These are phyloP conservation scores for Danaus plexippus DNA, from an alignment of 1,140 invertebrate species.

Conservation along the genomic window DNA sequence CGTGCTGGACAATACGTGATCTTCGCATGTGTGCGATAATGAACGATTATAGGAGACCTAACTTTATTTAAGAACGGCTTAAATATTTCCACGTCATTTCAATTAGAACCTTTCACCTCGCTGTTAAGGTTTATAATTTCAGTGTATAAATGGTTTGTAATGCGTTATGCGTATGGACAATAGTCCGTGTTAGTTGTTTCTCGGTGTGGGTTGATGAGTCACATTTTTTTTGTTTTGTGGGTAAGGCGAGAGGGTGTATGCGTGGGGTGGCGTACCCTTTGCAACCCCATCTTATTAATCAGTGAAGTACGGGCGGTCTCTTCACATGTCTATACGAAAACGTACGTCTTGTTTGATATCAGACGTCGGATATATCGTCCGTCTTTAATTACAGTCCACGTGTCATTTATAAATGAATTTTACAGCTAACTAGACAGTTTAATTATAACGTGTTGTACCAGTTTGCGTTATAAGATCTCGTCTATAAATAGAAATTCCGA, in stretches of 20 bases:
- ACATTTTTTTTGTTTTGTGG: constrained; percentile 71
- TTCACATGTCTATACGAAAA: constrained; percentile 58
- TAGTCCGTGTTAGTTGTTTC: constrained; percentile 43
- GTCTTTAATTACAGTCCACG: neutral
- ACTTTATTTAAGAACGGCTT: constrained; percentile 39
- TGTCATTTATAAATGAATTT: constrained; percentile 4
- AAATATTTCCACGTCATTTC: constrained; percentile 27
- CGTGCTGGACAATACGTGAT: constrained; percentile 57
- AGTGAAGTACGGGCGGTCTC: constrained; percentile 66
- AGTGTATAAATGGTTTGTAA: constrained; percentile 36
- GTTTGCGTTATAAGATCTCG: neutral
- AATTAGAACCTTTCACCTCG: constrained; percentile 47
- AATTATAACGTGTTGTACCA: neutral
- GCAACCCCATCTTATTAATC: constrained; percentile 71
- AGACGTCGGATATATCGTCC: constrained; percentile 15
- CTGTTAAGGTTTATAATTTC: constrained; percentile 54
- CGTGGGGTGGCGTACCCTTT: constrained; percentile 63
- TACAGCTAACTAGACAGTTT: neutral
- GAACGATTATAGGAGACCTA: constrained; percentile 66
- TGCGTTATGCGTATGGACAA: constrained; percentile 28
- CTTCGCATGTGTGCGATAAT: constrained; percentile 62
- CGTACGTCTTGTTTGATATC: constrained; percentile 52
- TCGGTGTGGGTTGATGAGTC: constrained; percentile 70
- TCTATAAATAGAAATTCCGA: too few species aligned
- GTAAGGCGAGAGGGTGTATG: constrained; percentile 61